Evolutionary conservation across 2,888 invertebrate genomes (phyloP), one percentile per base, ranked within the genome.

Genomic region (Listrodromus nycthemerus): DNA sequence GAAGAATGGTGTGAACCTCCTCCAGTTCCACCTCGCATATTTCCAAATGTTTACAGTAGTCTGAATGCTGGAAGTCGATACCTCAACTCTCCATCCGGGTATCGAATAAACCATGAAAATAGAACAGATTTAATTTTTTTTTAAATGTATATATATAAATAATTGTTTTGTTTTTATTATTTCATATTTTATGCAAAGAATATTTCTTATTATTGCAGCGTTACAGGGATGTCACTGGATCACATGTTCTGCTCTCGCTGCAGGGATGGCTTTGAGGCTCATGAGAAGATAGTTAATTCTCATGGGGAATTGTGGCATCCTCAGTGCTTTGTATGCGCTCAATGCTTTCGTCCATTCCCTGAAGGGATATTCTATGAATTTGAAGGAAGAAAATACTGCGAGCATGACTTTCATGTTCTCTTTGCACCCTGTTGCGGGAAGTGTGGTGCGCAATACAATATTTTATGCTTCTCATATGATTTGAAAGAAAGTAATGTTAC

Each of bases 241-340:
- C 97, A 97, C 91, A 98, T 98, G 97, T 96, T 97, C 92, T 99
- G 99, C 94, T 97, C 97, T 91, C 97, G 99, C 80, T 99, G 99
- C 94, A 96, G 97, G 84, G 99, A 99, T 91, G 98, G 98, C 4
- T 99, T 99, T 94, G 98, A 98, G 91, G 95, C 98, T 24, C 97
- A 98, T 92, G 99, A 99, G 93, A 99, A 99, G 94, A 99, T 99
- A 92, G 99, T 99, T 80, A 99, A 99, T 94, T 98, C 99, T 0
- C 98, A 98, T 91, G 99, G 99, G 79, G 99, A 99, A 94, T 95
- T 99, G 58, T 99, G 99, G 99, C 99, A 99, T 94, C 98, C 98
- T 5, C 97, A 98, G 91, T 99, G 99, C 94, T 99, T 99, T 95
- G 99, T 99, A 30, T 99, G 99, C 94, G 99, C 99, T 0, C 99